Evolutionary conservation across 2,888 invertebrate species (phyloP), one percentile per base, ranked within the genome.

Genomic region (Agrochola lychnidis): DNA sequence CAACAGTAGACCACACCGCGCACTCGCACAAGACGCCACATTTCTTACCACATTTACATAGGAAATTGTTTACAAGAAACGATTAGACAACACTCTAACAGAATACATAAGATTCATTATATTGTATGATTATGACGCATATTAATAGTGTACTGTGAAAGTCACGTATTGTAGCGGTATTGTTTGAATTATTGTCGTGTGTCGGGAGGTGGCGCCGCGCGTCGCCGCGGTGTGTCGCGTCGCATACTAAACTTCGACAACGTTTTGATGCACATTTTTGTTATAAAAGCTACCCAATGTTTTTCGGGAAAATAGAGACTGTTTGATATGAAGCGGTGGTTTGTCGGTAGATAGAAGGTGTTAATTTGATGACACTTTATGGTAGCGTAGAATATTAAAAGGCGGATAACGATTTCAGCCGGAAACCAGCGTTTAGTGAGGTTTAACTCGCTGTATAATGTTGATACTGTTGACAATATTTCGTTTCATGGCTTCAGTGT

Each of bases 131-230:
- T 84, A 75, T 83, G 83, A 78, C 67, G 70, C 76, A 67, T 71
- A 76, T 77, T 71, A 64, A 71, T 75, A 61, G 42, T n/a, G 40
- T 59, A 51, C 67, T 76, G 79, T 84, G 73, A 76, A 61, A 63
- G 79, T 73, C 84, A 83, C 82, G 88, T 87, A 79, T 30, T 45
- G 7, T 80, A 86, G 85, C 86, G 88, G 88, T 76, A 87, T 71
- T 76, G 79, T 85, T 80, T 84, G 85, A 85, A 56, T 82, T 76
- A 88, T 83, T 62, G 70, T 73, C 78, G 77, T 71, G 73, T 72
- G 83, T 75, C 63, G 61, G n/a, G 64, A 68, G 56, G 67, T 81
- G 88, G 87, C 83, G 87, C 85, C 85, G 80, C 67, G 78, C 76
- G 75, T 74, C 76, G 76, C 51, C 40, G 64, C 70, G 45, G 14